phyloP scores from a whole-genome alignment of 1,140 invertebrate genomes.

The Colletes latitarsis region DNA sequence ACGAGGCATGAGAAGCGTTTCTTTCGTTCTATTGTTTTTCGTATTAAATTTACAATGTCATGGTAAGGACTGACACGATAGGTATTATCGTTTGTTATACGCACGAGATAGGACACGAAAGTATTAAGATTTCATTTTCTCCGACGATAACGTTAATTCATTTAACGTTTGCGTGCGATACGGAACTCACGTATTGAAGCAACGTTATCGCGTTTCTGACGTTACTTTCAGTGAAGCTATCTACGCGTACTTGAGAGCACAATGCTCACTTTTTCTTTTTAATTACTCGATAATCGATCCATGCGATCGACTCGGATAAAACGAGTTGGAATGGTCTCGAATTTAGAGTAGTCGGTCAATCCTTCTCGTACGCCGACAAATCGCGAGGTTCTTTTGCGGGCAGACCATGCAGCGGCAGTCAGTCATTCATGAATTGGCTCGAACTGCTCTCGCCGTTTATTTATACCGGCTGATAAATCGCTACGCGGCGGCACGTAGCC shows the following conservation, averaged over 20 bases:
- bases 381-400: neutral
- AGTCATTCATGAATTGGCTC: conserved; percentile 71
- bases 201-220: neutral
- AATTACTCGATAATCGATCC: neutral
- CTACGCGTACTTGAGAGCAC: neutral
- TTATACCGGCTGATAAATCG: conserved; percentile 59
- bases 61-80: too few species aligned
- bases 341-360: neutral
- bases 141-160: neutral
- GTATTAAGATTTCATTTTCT: neutral
- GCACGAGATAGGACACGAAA: neutral
- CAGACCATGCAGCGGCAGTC: conserved; percentile 21
- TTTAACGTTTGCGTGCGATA: neutral
- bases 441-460: conserved; percentile 55
- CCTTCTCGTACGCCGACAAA: too few species aligned
- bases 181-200: neutral
- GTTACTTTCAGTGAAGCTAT: neutral
- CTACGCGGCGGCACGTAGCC: conserved; percentile 47
- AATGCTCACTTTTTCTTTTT: neutral
- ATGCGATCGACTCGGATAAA: neutral
- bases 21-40: neutral
- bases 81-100: neutral
- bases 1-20: neutral
- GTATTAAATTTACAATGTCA: neutral
- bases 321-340: too few species aligned